These are phyloP conservation scores for Ptychadena robeensis DNA, from an alignment of 2,797 vertebrate genomes.

Conservation along the genomic window DNA sequence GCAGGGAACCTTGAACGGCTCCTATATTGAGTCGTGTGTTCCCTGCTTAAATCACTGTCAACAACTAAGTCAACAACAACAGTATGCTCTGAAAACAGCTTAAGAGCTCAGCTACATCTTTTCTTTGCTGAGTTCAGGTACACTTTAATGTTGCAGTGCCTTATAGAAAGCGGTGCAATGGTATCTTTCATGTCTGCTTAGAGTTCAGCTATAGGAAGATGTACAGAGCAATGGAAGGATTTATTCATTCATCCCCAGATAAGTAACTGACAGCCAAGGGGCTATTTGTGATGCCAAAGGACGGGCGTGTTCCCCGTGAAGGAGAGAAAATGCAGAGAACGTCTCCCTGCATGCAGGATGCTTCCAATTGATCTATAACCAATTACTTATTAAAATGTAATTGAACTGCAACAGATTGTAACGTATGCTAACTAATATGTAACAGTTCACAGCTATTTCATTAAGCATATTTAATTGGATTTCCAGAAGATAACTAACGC, in stretches of 20 bases:
- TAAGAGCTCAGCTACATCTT: too few species aligned
- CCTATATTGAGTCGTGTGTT: too few species aligned
- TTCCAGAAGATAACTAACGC: conserved; percentile 62
- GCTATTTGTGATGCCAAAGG: neutral
- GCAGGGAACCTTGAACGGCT: too few species aligned
- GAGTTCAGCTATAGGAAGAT: too few species aligned
- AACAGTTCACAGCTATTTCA: conserved; percentile 63
- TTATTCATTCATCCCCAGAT: neutral
- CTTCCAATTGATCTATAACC: conserved; percentile 62
- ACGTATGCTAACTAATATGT: conserved; percentile 63
- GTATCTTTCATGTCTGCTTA: too few species aligned
- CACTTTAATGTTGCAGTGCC: too few species aligned
- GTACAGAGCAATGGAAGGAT: too few species aligned
- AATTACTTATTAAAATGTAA: conserved; percentile 63
- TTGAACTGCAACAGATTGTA: conserved; percentile 63
- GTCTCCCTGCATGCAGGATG: conserved; percentile 28
- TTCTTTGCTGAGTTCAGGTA: too few species aligned
- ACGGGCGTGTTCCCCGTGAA: conserved; percentile 44
- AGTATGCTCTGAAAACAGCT: too few species aligned
- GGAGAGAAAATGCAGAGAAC: conserved; percentile 44
- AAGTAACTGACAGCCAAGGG: neutral
- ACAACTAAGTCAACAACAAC: too few species aligned
- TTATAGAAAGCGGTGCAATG: too few species aligned
- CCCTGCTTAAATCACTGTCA: too few species aligned
- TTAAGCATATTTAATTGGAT: conserved; percentile 63